These are phyloP conservation scores for Chrysotoxum bicinctum DNA, from an alignment of 2,888 invertebrate species.

Conservation along the genomic window DNA sequence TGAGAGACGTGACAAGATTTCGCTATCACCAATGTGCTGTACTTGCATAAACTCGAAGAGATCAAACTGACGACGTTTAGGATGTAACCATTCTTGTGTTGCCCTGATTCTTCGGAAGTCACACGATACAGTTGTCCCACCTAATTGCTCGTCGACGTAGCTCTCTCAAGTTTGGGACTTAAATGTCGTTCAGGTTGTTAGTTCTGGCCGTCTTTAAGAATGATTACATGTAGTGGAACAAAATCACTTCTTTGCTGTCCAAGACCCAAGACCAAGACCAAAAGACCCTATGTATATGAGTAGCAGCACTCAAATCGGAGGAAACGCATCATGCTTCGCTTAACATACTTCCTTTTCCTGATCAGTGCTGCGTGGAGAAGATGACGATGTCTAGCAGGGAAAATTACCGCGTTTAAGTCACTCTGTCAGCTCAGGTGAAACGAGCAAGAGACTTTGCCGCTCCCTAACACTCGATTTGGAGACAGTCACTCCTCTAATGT, in stretches of 20 bases:
- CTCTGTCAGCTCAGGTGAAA: constrained; percentile 72
- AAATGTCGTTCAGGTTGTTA: constrained; percentile 71
- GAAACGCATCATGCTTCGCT: constrained; percentile 75
- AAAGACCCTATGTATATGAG: background rate
- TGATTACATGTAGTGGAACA: constrained; percentile 58
- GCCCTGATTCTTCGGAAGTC: constrained; percentile 72
- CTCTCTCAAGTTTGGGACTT: constrained; percentile 27
- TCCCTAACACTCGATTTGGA: constrained; percentile 58
- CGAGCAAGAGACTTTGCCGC: constrained; percentile 50
- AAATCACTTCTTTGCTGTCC: constrained; percentile 68
- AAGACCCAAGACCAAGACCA: constrained; percentile 42
- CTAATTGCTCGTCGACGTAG: constrained; percentile 43
- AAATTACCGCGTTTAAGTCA: constrained; percentile 66
- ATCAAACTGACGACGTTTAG: constrained; percentile 38
- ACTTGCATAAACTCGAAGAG: constrained; percentile 22
- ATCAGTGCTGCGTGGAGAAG: constrained; percentile 74
- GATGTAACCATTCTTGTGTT: constrained; percentile 61
- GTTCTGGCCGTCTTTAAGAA: constrained; percentile 30
- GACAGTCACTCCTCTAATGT: constrained; percentile 50
- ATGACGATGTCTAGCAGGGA: constrained; percentile 63
- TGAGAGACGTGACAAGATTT: constrained; percentile 68
- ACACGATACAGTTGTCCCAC: constrained; percentile 59
- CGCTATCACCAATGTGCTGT: constrained; percentile 45
- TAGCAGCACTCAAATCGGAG: constrained; percentile 40
- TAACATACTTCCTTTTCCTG: constrained; percentile 75